Base-by-base conservation (phyloP, 1,140 invertebrate genomes). In the Temnothorax nylanderi region DNA sequence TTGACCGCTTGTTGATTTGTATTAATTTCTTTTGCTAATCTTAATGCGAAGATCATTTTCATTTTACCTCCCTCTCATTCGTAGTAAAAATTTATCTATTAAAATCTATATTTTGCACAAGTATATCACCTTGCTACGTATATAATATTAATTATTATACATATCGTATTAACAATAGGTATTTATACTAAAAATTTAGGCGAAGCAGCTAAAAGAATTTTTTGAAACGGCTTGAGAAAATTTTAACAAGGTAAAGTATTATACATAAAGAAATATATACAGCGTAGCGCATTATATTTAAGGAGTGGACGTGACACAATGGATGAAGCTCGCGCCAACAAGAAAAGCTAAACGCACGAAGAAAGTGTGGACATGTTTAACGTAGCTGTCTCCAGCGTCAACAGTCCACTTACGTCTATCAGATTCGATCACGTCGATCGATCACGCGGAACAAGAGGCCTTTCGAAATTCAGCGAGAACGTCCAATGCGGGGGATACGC, bases 401-500 rank as follows among this genome's bases (percentile, higher is more conserved):
- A 78, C 51, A 37, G 26, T 65, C 76, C 26, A 49, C 65, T 65
- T 64, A 78, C 4, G 60, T 78, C 26, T 64, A 65, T 78, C 60
- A 21, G 58, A 78, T 34, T 49, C 18, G 32, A 78, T 78, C 44
- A n/a, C 44, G 26, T 34, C 41, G 18, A 64, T 78, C 76, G 60
- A 78, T 78, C 41, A 47, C 75, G 58, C 75, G 75, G 58, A 77
- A 77, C 76, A 3, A 16, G 11, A 49, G 32, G 6, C 6, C 58
- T 65, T 65, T 78, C 76, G 44, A 65, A 65, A 65, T 37, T 47
- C 26, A 64, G 34, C 13, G 58, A 76, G 32, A 76, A 76, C 16
- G 44, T 49, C 47, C 34, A 21, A 75, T n/a, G 32, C 21, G 56
- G 13, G 6, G 41, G 41, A 60, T 44, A 62, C 10, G 16, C 21